Percentiles rank a stretch among this genome's conserved stretches.
Evolutionary conservation across 2,888 invertebrate species (phyloP).

Genomic region (Drosophila hamatofila): DNA sequence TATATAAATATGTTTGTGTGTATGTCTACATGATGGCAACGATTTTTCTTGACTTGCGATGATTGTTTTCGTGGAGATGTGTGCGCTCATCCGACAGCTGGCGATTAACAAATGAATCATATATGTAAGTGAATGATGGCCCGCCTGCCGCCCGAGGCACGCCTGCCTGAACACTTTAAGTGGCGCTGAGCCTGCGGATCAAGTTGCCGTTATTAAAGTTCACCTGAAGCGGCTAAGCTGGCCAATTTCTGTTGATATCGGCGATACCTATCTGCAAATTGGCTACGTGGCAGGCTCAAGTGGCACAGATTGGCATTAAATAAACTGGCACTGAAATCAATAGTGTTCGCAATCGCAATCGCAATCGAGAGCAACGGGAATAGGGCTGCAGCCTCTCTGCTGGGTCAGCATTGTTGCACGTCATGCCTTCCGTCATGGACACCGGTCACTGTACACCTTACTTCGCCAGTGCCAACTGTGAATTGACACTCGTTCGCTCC

Average conservation of each 20-base stretch:
- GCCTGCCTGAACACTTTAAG: conserved; percentile 41
- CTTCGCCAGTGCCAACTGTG: conserved; percentile 36
- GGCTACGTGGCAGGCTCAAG: conserved; percentile 69
- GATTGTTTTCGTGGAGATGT: conserved; percentile 68
- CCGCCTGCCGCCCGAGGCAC: neutral
- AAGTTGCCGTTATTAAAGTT: conserved; percentile 36
- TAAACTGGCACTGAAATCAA: conserved; percentile 62
- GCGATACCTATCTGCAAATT: conserved; percentile 61
- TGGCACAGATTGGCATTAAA: conserved; percentile 63
- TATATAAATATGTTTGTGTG: conserved; percentile 20
- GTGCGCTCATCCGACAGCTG: conserved; percentile 62
- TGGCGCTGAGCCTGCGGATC: conserved; percentile 24
- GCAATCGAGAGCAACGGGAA: conserved; percentile 18
- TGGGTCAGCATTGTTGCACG: conserved; percentile 69
- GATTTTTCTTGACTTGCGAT: conserved; percentile 75
- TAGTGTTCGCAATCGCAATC: conserved; percentile 29
- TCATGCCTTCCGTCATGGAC: conserved; percentile 65
- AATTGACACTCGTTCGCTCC: conserved; percentile 21
- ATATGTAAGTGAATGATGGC: conserved; percentile 63
- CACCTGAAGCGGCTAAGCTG: conserved; percentile 29
- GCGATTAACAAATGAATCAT: conserved; percentile 77
- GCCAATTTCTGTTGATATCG: conserved; percentile 39
- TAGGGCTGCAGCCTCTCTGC: conserved; percentile 40
- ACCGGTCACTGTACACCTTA: conserved; percentile 48
- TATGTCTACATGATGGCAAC: conserved; percentile 35